phyloP scores from a whole-genome alignment of 2,797 vertebrate genomes.

The Gallinago solitaria region DNA sequence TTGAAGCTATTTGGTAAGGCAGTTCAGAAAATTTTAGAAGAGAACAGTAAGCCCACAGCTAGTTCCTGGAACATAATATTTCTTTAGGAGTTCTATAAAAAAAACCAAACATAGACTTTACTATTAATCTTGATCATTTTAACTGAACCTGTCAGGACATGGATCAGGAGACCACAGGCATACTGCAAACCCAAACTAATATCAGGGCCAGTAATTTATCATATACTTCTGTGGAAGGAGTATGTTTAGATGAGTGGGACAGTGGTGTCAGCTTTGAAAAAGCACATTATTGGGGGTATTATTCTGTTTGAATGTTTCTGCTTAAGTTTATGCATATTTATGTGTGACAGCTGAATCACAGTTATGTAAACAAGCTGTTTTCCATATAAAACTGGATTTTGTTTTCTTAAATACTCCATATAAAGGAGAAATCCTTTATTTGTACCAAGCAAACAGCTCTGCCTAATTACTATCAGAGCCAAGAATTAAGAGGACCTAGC shows the following conservation, averaged over 20 bases:
- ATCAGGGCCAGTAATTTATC: background rate
- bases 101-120: background rate
- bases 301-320: background rate
- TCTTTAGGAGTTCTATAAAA: background rate
- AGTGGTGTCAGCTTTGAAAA: background rate
- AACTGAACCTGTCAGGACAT: background rate
- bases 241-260: background rate
- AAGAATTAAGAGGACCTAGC: background rate
- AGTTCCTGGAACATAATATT: background rate
- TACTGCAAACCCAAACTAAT: background rate
- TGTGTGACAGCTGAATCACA: background rate
- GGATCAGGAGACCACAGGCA: background rate
- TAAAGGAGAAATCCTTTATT: background rate
- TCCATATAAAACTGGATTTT: background rate
- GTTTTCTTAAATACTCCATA: background rate
- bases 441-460: background rate
- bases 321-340: background rate
- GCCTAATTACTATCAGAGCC: conserved; percentile 28
- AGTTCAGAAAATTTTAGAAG: background rate
- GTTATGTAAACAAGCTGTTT: background rate
- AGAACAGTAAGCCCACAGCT: conserved; percentile 4
- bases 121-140: background rate
- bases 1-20: background rate
- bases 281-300: rapidly evolving
- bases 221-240: background rate